Base-by-base conservation (phyloP, 2,888 invertebrate genomes). In the Polymixis flavicincta region DNA sequence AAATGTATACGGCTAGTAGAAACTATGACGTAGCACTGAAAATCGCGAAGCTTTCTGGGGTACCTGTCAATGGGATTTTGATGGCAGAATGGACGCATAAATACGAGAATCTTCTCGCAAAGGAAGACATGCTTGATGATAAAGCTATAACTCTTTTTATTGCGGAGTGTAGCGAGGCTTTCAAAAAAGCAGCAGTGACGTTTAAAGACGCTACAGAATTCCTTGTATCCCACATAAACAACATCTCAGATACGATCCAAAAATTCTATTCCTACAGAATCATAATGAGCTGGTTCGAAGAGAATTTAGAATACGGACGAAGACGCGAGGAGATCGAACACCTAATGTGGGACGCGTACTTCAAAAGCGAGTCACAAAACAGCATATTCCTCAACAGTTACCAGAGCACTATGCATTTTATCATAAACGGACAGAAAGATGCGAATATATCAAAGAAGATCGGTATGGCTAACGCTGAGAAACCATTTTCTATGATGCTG, bases 121-220 rank as follows among this genome's bases (percentile, higher is more conserved):
- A 90, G 82, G 94, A 95, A 28, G 93, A 94, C 6, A 70, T 83
- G 6, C 70, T 92, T 2, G 92, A 97, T 64, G 92, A 95, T 37
- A 95, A 93, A 84, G 92, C 94, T 14, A 90, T 95, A 54, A 94
- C 95, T 0, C 90, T 94, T 0, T 97, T 97, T 88, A 97, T 98
- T 93, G 95, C 96, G 0, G 94, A 97, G 64, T 98, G 98, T 85
- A 97, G 98, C 79, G 92, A 94, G 66, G 97, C 97, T 68, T 97
- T 98, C 82, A 95, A 96, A 84, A 94, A 96, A 52, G 97, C 97
- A 70, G 93, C 97, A 0, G 97, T 98, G 0, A 93, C 97, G 0
- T 97, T 97, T 25, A 97, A 97, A 78, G 96, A 97, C 28, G 97
- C 98, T 1, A 97, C 97, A 0, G 92, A 97, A 81, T 98, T 98